A percentile compares a stretch with the other conserved stretches of the same genome.
Conservation (phyloP, 1,140 invertebrate genomes). For the Potamilus streckersoni region DNA sequence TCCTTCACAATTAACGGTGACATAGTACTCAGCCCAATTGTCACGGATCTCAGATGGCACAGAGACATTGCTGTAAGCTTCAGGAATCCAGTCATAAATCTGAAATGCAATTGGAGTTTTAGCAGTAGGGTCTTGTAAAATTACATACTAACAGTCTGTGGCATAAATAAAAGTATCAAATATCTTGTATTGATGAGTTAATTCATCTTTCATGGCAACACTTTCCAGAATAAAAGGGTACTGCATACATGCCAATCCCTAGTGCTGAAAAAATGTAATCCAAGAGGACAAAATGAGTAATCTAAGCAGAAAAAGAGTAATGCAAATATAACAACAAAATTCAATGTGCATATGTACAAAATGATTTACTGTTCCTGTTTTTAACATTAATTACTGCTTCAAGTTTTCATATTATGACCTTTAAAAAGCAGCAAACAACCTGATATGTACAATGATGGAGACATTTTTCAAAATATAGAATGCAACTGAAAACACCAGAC, state of each 20-base stretch:
- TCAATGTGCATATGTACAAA: no score
- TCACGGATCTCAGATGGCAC: constrained; percentile 33
- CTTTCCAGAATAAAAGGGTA: neutral
- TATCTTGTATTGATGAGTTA: neutral
- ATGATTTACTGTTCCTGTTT: no score
- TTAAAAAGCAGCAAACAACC: no score
- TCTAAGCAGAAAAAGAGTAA: no score
- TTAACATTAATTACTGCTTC: no score
- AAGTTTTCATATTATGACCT: no score
- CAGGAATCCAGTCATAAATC: constrained; percentile 56
- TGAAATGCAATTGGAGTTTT: constrained; percentile 22
- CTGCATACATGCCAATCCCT: neutral
- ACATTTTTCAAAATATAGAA: no score
- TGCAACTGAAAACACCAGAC: no score
- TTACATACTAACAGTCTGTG: neutral
- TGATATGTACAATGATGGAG: no score
- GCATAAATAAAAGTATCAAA: neutral
- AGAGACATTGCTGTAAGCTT: constrained; percentile 32
- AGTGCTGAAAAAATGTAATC: neutral
- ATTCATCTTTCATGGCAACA: neutral
- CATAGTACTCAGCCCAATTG: constrained; percentile 26
- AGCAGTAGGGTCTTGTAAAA: no score
- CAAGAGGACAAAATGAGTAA: neutral
- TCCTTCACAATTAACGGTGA: constrained; percentile 52
- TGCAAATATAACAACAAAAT: no score